These are phyloP conservation scores for Latheticus oryzae DNA, from an alignment of 2,888 invertebrate genomes.

Conservation along the genomic window DNA sequence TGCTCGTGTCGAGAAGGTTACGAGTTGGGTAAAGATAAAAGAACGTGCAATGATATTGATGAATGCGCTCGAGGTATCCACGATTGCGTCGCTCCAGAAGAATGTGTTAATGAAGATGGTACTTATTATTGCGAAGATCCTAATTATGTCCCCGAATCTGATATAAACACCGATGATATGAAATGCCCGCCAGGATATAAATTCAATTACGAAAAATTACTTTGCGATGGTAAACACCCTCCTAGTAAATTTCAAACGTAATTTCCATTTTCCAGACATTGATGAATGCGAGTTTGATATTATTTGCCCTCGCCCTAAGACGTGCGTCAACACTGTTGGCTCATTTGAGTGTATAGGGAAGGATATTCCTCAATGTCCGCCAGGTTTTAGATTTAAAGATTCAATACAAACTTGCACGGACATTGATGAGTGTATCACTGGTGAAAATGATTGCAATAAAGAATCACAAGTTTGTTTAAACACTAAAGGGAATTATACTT, in stretches of 20 bases:
- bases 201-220: constrained; percentile 68
- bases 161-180: constrained; percentile 53
- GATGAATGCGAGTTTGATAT: constrained; percentile 62
- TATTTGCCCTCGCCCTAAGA: constrained; percentile 59
- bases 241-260: too few species aligned
- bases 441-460: constrained; percentile 74
- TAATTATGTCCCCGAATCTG: constrained; percentile 50
- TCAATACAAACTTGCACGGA: constrained; percentile 67
- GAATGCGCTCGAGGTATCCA: constrained; percentile 69
- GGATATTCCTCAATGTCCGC: constrained; percentile 58
- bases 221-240: constrained; percentile 68
- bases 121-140: constrained; percentile 67
- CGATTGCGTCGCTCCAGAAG: constrained; percentile 65
- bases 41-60: constrained; percentile 76
- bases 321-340: constrained; percentile 62
- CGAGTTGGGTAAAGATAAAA: constrained; percentile 73
- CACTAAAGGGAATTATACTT: constrained; percentile 77
- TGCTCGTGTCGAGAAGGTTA: constrained; percentile 81
- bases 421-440: constrained; percentile 79
- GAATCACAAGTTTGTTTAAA: constrained; percentile 78
- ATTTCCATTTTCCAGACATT: constrained; percentile 55
- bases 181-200: constrained; percentile 71
- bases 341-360: constrained; percentile 60
- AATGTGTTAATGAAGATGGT: constrained; percentile 71
- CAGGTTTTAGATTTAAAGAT: constrained; percentile 61